Evolutionary conservation across 1,140 invertebrate species (phyloP), one percentile per base, ranked within the genome.

Genomic region (Euglossa dilemma): DNA sequence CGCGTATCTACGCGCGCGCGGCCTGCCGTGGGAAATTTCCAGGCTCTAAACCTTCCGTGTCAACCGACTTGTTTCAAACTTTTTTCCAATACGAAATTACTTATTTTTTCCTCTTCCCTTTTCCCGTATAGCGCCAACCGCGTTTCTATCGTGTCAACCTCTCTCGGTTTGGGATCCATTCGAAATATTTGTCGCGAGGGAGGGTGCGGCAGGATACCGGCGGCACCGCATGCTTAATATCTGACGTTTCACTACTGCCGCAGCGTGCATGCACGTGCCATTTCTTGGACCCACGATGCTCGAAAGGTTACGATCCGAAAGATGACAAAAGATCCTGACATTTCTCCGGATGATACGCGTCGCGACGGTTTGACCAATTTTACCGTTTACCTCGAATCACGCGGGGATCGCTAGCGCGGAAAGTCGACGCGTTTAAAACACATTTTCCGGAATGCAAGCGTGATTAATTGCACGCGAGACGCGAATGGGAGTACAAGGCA

Each of bases 191-290:
- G 85, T 87, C 69, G 59, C 61, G 63, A 43, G 50, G 20, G 61
- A 64, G 61, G 72, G 70, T 82, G 87, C 85, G 82, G 80, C 81
- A 84, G 80, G 76, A 91, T 81, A 69, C 77, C 81, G 85, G 75
- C 87, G 72, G 72, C 83, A 74, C 66, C 83, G 80, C 81, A 81
- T 92, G 90, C 91, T 91, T 92, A 90, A 92, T 91, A 89, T 84
- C 61, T 85, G 74, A 86, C 78, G 90, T 91, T 36, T 90, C 36
- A 75, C 66, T 85, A 52, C 80, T 76, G 85, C 70, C 74, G 86
- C 87, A 87, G 83, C 85, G 83, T 85, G 83, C 85, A 85, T 84
- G 85, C 88, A 83, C 85, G 85, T 25, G 85, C 87, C 87, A 90
- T 91, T 92, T 91, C 85, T 91, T 85, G 84, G 74, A n/a, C 81